A percentile compares a stretch with the other conserved stretches of the same genome.
These are phyloP conservation scores for Sesamia nonagrioides DNA, from an alignment of 1,140 invertebrate species.

Conservation along the genomic window DNA sequence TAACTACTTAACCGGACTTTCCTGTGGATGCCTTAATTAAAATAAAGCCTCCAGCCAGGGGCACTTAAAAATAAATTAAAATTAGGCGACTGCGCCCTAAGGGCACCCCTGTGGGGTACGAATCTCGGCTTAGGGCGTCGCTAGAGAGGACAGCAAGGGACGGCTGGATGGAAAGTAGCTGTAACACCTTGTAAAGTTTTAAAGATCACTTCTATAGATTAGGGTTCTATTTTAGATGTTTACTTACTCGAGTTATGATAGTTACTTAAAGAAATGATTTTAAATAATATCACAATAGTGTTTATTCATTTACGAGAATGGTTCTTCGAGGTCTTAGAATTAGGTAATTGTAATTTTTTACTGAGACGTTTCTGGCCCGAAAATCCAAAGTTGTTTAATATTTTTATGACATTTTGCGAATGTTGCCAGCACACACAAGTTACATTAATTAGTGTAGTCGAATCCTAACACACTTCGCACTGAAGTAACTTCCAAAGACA, in stretches of 20 bases:
- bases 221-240: neutral
- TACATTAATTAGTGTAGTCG: slow-evolving; percentile 31
- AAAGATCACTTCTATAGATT: neutral
- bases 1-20: no score
- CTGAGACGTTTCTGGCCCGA: neutral
- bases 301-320: no score
- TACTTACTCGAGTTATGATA: neutral
- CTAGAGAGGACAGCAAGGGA: no score
- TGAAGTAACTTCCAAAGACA: slow-evolving; percentile 1
- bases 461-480: neutral
- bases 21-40: no score
- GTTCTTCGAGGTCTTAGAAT: neutral
- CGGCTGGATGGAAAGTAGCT: no score
- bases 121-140: no score
- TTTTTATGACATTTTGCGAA: neutral
- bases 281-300: neutral
- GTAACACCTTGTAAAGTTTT: neutral
- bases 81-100: no score
- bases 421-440: neutral
- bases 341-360: neutral
- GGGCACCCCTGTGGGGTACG: no score
- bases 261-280: neutral
- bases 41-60: no score
- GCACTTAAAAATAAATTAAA: no score
- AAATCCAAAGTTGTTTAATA: neutral